Evolutionary conservation across 2,113 vertebrate genomes (phyloP).

Genomic region (Pogonocichla stellata): DNA sequence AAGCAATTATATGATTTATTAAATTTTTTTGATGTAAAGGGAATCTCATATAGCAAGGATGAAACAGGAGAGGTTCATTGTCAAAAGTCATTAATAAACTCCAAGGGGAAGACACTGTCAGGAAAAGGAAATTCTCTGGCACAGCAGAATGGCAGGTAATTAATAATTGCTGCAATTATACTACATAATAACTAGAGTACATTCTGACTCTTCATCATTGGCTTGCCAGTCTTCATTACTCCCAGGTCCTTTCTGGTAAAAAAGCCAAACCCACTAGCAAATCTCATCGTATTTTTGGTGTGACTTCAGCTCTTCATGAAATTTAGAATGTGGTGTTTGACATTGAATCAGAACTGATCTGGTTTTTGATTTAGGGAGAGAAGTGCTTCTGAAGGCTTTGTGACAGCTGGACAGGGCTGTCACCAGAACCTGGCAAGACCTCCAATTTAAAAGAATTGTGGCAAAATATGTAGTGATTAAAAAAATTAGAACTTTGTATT

Average conservation of each 20-base stretch:
- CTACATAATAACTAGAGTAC: not conserved
- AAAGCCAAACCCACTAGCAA: not conserved
- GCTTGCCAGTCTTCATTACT: not conserved
- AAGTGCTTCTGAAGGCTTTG: not conserved
- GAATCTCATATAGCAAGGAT: not conserved
- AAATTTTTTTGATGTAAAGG: not conserved
- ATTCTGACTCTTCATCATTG: not conserved
- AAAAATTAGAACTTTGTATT: not conserved
- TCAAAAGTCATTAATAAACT: slow-evolving; percentile 9
- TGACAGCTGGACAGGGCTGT: not conserved
- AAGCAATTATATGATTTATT: not conserved
- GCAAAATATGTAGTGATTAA: not conserved
- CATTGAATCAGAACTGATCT: not conserved
- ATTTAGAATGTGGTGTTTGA: not conserved
- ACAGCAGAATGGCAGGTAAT: not conserved
- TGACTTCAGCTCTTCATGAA: not conserved
- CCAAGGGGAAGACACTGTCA: slow-evolving; percentile 19
- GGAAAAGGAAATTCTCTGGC: slow-evolving; percentile 51
- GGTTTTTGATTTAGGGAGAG: not conserved
- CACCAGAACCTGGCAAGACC: not conserved
- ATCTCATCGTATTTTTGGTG: not conserved
- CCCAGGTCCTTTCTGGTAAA: not conserved
- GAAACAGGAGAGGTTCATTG: not conserved
- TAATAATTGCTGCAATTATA: slow-evolving; percentile 42
- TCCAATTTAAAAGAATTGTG: not conserved